Conservation (phyloP, 2,888 invertebrate genomes). For the Keiferia lycopersicella region DNA sequence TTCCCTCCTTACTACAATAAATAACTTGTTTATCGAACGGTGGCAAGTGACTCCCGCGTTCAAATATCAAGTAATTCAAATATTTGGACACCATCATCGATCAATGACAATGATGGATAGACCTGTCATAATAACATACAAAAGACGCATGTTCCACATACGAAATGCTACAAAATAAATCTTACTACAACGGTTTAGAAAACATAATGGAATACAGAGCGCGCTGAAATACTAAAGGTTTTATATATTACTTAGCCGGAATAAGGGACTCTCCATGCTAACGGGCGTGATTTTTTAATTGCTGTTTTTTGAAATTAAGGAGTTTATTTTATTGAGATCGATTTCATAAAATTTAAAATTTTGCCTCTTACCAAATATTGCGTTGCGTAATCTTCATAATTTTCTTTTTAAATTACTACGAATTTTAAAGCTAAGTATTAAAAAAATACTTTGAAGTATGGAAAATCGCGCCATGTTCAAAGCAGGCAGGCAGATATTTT, state of each 20-base stretch:
- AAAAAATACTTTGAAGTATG: too few relatives aligned
- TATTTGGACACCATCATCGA: slow-evolving; percentile 77
- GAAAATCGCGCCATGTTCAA: too few relatives aligned
- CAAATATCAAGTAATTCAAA: slow-evolving; percentile 74
- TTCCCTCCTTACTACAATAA: slow-evolving; percentile 12
- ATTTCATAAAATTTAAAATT: too few relatives aligned
- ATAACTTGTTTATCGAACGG: slow-evolving; percentile 37
- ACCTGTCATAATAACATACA: slow-evolving; percentile 38
- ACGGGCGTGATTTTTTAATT: background rate
- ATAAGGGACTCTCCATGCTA: slow-evolving; percentile 47
- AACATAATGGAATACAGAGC: slow-evolving; percentile 30
- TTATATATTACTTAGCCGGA: slow-evolving; percentile 52
- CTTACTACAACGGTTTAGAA: slow-evolving; percentile 22
- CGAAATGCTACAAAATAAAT: slow-evolving; percentile 25
- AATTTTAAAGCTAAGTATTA: too few relatives aligned
- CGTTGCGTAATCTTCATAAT: too few relatives aligned
- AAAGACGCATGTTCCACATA: slow-evolving; percentile 38
- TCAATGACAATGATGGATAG: slow-evolving; percentile 77
- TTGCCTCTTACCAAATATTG: too few relatives aligned
- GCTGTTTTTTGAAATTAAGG: too few relatives aligned
- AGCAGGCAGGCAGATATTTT: too few relatives aligned
- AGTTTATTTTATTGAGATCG: too few relatives aligned
- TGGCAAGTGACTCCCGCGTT: slow-evolving; percentile 48
- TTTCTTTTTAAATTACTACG: too few relatives aligned
- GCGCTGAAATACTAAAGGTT: slow-evolving; percentile 36